Base-by-base conservation (phyloP, 2,113 vertebrate species). In the Galbula dea region DNA sequence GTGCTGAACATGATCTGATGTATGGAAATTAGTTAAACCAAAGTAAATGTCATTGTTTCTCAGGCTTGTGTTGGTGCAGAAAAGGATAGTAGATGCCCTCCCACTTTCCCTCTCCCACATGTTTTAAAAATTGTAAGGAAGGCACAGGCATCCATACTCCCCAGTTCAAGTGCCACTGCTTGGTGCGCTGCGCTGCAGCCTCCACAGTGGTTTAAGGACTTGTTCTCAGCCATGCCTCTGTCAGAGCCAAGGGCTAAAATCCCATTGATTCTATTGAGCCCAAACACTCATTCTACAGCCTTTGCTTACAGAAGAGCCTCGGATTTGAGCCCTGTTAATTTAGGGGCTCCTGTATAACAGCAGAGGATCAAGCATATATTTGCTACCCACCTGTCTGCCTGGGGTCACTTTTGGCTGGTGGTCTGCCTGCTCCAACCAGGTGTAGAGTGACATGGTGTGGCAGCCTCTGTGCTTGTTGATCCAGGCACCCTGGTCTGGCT, bases 21-120 rank as follows among this genome's bases (percentile, higher is more conserved):
- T 90, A 84, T 95, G 90, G 86, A 95, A 96, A 96, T 91, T 48
- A 93, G 73, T 81, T 93, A 94, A 94, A 93, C 72, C 85, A 49
- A 86, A 96, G 89, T 90, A 94, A 96, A 96, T 94, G 75, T 92
- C 93, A 88, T 95, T 96, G 95, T 96, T 96, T 83, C 88, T 95
- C 67, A 72, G 75, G 46, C 92, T 91, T 41, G 45, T 72, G 65
- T 79, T 61, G 76, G 82, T 86, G 76, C 54, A 80, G 89, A 92
- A 93, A 80, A 82, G n/a, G 54, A 84, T 88, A 88, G 93, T 80
- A 85, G 68, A 57, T 96, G 65, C 87, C 57, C 39, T 89, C 92
- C 83, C 51, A 71, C 78, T 90, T 83, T 81, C 9, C 30, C 30
- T 83, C 82, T 91, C 78, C 86, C 76, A 83, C 12, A 3, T 65